A percentile compares a stretch with the other conserved stretches of the same genome.
Conservation (phyloP, 2,113 vertebrate species). For the Bujurquina vittata region DNA sequence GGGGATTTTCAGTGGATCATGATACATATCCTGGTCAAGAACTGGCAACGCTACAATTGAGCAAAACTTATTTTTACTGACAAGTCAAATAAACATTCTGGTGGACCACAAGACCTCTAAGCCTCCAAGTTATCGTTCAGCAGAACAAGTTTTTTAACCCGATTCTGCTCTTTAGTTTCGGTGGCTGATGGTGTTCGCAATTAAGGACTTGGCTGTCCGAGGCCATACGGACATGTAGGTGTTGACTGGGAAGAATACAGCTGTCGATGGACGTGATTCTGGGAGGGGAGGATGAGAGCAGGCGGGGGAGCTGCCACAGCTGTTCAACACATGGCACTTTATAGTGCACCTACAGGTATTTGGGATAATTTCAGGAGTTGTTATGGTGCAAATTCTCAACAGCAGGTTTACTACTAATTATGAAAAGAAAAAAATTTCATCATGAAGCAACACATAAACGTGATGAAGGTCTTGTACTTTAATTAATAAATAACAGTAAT, state of each 20-base stretch:
- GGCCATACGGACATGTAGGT: neutral
- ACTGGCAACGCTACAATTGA: constrained; percentile 13
- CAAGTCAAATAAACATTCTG: constrained; percentile 60
- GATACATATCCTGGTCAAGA: constrained; percentile 28
- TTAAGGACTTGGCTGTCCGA: neutral
- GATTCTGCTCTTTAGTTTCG: neutral
- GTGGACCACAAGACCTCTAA: constrained; percentile 29
- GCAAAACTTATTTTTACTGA: constrained; percentile 31
- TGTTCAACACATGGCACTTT: constrained; percentile 68
- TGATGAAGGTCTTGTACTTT: neutral
- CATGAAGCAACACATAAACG: rapidly evolving
- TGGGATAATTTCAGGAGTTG: constrained; percentile 66
- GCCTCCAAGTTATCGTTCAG: neutral
- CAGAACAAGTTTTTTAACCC: neutral
- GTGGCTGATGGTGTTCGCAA: neutral
- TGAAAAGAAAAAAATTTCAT: neutral
- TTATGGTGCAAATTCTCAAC: constrained; percentile 53
- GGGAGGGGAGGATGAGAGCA: constrained; percentile 31
- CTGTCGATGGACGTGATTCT: constrained; percentile 15
- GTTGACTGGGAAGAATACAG: constrained; percentile 12
- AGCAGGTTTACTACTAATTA: constrained; percentile 5
- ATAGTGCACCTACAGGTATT: constrained; percentile 73
- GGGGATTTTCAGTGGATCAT: constrained; percentile 29
- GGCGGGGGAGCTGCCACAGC: constrained; percentile 55
- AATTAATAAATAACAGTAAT: neutral